Percentiles rank a stretch among this genome's conserved stretches.
phyloP scores from a whole-genome alignment of 2,888 invertebrate species.

The Eutolmus rufibarbis region DNA sequence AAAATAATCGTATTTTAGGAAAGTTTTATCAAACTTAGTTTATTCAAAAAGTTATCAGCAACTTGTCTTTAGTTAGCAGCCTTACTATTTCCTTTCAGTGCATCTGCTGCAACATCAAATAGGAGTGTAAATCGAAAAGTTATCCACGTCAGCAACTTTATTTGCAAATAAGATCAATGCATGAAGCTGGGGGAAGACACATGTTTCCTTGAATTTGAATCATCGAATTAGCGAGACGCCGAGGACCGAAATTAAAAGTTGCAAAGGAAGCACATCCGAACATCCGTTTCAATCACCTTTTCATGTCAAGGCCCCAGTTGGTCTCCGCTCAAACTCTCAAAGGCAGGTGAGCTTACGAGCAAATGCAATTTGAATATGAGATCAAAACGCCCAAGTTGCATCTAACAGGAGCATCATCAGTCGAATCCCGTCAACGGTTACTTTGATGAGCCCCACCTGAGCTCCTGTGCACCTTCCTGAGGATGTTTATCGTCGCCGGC shows the following conservation, averaged over 20 bases:
- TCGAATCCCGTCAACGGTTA: background rate
- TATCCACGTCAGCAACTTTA: background rate
- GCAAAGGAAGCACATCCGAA: background rate
- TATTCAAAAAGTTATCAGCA: no score
- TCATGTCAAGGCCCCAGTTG: background rate
- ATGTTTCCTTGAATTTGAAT: conserved; percentile 1
- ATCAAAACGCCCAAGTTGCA: background rate
- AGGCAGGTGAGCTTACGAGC: conserved; percentile 13
- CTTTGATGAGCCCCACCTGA: background rate
- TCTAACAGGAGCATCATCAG: background rate
- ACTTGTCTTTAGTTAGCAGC: no score
- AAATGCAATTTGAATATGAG: conserved; percentile 33
- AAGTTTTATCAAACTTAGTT: no score
- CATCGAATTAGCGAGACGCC: conserved; percentile 1
- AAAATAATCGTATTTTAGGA: no score
- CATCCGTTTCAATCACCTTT: conserved; percentile 4
- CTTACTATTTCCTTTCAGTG: no score
- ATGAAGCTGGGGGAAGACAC: background rate
- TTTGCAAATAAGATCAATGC: background rate
- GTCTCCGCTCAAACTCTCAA: conserved; percentile 9
- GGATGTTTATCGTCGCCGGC: background rate
- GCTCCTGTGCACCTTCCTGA: background rate
- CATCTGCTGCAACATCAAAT: no score
- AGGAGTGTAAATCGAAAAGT: background rate
- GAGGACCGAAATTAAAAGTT: background rate